These are phyloP conservation scores for Melangyna quadrimaculata DNA, from an alignment of 2,888 invertebrate genomes.

Conservation along the genomic window DNA sequence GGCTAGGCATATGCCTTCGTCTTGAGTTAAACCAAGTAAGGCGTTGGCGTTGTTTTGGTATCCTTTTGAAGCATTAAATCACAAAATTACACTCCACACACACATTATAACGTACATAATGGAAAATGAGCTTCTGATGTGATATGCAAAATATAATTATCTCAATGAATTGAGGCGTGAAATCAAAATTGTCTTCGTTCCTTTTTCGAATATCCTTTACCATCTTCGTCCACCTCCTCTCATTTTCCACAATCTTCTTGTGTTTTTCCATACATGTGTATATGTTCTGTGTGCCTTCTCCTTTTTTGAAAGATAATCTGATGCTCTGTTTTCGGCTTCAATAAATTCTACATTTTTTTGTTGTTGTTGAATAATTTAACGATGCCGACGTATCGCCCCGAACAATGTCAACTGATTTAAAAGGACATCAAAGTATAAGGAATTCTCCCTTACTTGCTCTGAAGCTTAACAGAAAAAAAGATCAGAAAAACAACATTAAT, in stretches of 20 bases:
- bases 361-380: conserved; percentile 55
- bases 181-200: conserved; percentile 66
- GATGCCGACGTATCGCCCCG: conserved; percentile 42
- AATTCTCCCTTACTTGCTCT: not conserved
- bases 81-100: conserved; percentile 41
- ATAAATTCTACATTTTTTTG: conserved; percentile 60
- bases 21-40: conserved; percentile 2
- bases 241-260: not conserved
- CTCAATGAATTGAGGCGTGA: conserved; percentile 66
- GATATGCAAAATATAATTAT: conserved; percentile 70
- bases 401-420: conserved; percentile 66
- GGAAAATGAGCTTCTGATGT: conserved; percentile 24
- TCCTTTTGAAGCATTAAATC: conserved; percentile 30
- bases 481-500: not conserved
- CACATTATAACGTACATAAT: not conserved
- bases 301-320: conserved; percentile 7
- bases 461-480: not conserved
- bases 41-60: conserved; percentile 12
- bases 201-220: not conserved
- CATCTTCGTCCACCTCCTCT: not conserved
- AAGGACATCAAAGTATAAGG: conserved; percentile 58
- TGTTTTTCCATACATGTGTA: not conserved
- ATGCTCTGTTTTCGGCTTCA: conserved; percentile 49
- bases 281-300: not conserved
- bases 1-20: not conserved